Conservation (phyloP, 2,113 vertebrate genomes). For the Condylura cristata region DNA sequence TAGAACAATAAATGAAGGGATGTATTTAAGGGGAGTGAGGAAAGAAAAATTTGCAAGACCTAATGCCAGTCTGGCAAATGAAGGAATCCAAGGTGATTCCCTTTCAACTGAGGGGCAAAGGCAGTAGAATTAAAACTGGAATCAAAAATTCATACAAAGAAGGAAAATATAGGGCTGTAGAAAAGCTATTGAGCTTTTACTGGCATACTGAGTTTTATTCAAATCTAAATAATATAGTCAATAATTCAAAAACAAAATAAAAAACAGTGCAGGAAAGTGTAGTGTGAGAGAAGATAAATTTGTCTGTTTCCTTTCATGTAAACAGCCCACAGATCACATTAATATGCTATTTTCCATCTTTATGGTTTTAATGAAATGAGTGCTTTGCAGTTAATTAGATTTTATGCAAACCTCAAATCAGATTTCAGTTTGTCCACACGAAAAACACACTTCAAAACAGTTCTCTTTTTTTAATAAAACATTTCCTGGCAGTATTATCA, state of each 20-base stretch:
- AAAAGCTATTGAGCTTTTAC: not conserved
- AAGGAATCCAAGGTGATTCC: not conserved
- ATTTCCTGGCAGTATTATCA: not conserved
- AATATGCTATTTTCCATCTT: slow-evolving; percentile 42
- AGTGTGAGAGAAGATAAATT: slow-evolving; percentile 47
- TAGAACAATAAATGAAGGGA: not conserved
- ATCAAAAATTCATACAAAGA: not conserved
- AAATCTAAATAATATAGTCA: slow-evolving; percentile 69
- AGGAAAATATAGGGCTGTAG: too few relatives aligned
- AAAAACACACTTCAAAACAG: slow-evolving; percentile 3
- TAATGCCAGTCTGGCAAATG: not conserved
- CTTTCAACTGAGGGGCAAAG: not conserved
- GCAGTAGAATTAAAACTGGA: not conserved
- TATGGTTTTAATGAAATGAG: slow-evolving; percentile 55
- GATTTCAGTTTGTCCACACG: not conserved
- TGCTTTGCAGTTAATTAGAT: not conserved
- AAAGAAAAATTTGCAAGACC: not conserved
- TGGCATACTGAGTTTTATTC: slow-evolving; percentile 67
- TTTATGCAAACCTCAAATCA: not conserved
- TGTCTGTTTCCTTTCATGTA: slow-evolving; percentile 27
- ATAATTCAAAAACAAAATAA: slow-evolving; percentile 64
- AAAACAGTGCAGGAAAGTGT: slow-evolving; percentile 48
- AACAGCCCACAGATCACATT: slow-evolving; percentile 47
- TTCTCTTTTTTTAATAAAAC: not conserved
- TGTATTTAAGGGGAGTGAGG: not conserved